phyloP scores from a whole-genome alignment of 2,797 vertebrate species.

The Tauraco hartlaubi region DNA sequence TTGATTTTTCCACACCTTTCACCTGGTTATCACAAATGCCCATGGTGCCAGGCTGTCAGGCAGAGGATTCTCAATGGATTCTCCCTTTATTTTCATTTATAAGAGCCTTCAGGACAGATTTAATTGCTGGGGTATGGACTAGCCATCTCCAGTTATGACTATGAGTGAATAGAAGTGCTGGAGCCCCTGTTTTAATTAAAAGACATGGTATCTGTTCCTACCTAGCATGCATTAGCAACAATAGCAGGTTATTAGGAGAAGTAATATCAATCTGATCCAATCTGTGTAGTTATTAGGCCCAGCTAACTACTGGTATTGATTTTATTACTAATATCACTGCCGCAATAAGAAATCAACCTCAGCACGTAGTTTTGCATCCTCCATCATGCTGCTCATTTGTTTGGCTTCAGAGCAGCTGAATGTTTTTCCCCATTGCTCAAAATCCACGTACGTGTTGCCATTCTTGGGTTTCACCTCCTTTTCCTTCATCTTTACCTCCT shows the following conservation, averaged over 20 bases:
- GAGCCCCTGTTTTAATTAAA: conserved; percentile 50
- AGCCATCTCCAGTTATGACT: neutral
- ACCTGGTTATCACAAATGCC: neutral
- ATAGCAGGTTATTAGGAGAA: conserved; percentile 26
- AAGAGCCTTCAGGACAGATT: neutral
- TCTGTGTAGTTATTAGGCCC: conserved; percentile 36
- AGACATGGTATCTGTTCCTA: neutral
- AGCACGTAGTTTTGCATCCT: neutral
- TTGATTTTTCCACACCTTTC: neutral
- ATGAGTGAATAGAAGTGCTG: neutral
- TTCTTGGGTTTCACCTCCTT: neutral
- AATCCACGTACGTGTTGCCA: neutral
- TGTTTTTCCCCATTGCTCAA: neutral
- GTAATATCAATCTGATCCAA: conserved; percentile 7
- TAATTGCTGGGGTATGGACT: neutral
- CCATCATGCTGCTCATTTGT: neutral
- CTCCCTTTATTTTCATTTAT: neutral
- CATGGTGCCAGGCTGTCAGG: neutral
- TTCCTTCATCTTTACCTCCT: neutral
- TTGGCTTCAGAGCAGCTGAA: neutral
- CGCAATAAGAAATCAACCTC: neutral
- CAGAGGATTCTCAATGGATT: neutral
- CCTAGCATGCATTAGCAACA: neutral
- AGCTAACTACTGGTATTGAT: conserved; percentile 63
- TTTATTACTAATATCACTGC: conserved; percentile 53